These are phyloP conservation scores for Typhlomys cinereus DNA, from an alignment of 2,113 vertebrate species.

Conservation along the genomic window DNA sequence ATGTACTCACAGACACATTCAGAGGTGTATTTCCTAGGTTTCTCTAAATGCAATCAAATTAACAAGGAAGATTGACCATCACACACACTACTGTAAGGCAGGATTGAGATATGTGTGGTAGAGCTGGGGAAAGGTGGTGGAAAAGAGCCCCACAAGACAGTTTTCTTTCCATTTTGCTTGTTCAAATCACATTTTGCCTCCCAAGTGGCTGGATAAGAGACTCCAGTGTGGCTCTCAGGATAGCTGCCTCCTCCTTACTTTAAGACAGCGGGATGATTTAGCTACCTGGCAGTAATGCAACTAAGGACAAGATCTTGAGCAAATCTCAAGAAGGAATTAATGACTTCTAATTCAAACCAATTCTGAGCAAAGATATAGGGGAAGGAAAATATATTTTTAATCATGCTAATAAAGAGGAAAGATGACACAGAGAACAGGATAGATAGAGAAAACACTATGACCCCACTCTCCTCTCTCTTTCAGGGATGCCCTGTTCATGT, in stretches of 20 bases:
- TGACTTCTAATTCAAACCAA: background rate
- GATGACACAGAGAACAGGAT: background rate
- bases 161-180: background rate
- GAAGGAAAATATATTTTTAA: background rate
- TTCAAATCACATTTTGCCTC: background rate
- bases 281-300: background rate
- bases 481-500: background rate
- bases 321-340: background rate
- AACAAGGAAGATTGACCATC: background rate
- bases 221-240: background rate
- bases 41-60: background rate
- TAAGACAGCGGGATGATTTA: background rate
- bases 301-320: background rate
- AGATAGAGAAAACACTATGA: background rate
- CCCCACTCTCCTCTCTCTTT: background rate
- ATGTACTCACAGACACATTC: background rate
- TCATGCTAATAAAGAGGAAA: background rate
- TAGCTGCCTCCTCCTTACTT: background rate
- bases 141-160: background rate
- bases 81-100: background rate
- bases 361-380: background rate
- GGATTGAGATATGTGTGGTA: no score
- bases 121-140: background rate
- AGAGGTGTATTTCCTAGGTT: background rate
- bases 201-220: background rate